These are phyloP conservation scores for Perccottus glenii DNA, from an alignment of 2,113 vertebrate genomes.

Conservation along the genomic window DNA sequence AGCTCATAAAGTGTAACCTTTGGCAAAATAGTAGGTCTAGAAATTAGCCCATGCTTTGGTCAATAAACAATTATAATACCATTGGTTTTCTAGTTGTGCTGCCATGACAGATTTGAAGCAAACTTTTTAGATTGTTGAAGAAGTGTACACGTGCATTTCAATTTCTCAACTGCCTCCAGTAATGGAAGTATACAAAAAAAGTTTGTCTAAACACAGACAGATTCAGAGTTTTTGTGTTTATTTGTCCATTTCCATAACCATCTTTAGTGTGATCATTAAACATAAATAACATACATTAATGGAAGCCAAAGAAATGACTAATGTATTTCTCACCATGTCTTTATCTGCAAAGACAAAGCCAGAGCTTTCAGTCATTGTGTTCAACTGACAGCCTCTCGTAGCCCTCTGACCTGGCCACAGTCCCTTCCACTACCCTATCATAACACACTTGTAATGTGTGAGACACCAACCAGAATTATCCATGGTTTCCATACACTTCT, in stretches of 20 bases:
- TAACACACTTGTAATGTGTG: conserved; percentile 6
- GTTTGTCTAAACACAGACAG: too few species aligned
- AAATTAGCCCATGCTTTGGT: conserved; percentile 13
- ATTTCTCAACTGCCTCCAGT: not conserved
- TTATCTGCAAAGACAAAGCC: conserved; percentile 25
- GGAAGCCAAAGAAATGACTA: not conserved
- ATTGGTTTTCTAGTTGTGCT: not conserved
- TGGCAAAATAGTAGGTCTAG: conserved; percentile 8
- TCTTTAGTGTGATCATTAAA: not conserved
- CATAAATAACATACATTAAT: not conserved
- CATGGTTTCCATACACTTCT: conserved; percentile 1
- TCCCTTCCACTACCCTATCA: not conserved
- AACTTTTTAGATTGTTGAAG: not conserved
- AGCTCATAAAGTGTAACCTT: conserved; percentile 36
- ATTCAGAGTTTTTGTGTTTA: too few species aligned
- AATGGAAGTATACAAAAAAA: not conserved
- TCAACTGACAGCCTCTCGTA: not conserved
- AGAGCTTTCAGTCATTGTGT: conserved; percentile 13
- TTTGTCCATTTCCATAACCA: too few species aligned
- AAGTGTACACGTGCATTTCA: not conserved
- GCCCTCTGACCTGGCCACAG: conserved; percentile 18
- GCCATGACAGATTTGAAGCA: not conserved
- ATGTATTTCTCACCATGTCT: not conserved
- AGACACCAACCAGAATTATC: conserved; percentile 11
- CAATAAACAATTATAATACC: conserved; percentile 7